Conservation (phyloP, 2,888 invertebrate species). For the Papilio protenor region DNA sequence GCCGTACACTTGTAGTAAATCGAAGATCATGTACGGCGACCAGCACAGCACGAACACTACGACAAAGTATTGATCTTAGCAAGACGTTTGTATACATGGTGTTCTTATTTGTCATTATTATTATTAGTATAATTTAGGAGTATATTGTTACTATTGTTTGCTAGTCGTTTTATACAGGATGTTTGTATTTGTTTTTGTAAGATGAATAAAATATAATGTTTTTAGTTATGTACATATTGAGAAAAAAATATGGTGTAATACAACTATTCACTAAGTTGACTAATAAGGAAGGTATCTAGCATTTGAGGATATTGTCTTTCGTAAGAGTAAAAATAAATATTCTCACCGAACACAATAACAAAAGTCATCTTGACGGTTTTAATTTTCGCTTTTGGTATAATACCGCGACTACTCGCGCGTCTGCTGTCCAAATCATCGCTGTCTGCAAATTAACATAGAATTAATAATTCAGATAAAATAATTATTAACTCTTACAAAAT, state of each 20-base stretch:
- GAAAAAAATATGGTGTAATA: too few relatives aligned
- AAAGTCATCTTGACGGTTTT: constrained; percentile 99
- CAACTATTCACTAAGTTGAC: too few relatives aligned
- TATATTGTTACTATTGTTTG: too few relatives aligned
- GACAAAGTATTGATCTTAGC: background rate
- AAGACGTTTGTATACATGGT: background rate
- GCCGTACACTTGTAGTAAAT: constrained; percentile 94
- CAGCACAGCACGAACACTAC: constrained; percentile 96
- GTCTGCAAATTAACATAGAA: constrained; percentile 59
- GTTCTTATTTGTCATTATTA: background rate
- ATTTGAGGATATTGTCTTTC: too few relatives aligned
- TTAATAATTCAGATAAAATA: background rate
- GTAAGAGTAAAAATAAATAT: background rate
- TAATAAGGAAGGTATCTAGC: too few relatives aligned
- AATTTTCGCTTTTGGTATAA: constrained; percentile 97
- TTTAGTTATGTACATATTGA: too few relatives aligned
- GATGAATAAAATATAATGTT: too few relatives aligned
- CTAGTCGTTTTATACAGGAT: too few relatives aligned
- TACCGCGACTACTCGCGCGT: constrained; percentile 94
- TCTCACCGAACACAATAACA: constrained; percentile 95
- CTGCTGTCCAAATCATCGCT: constrained; percentile 83
- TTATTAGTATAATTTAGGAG: too few relatives aligned
- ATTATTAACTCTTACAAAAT: constrained; percentile 21
- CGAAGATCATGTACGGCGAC: constrained; percentile 97
- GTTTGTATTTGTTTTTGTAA: too few relatives aligned